Conservation (phyloP, 2,797 vertebrate species). For the Uromys caudimaculatus region DNA sequence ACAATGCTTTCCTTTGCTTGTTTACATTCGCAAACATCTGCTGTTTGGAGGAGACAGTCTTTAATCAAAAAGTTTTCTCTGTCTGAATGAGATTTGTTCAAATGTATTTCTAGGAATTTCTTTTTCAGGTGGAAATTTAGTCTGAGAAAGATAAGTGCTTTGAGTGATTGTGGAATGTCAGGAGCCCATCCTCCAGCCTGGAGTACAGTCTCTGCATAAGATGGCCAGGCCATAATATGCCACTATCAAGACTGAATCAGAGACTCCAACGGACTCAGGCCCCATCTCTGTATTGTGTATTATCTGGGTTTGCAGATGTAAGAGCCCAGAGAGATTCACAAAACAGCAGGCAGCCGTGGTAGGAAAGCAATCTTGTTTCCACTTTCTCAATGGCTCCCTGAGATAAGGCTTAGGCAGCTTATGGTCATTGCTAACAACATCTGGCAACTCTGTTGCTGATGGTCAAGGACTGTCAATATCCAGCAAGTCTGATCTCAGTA, state of each 20-base stretch:
- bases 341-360: conserved; percentile 10
- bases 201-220: neutral
- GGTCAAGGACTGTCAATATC: neutral
- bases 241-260: neutral
- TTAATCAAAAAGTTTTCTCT: neutral
- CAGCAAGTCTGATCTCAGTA: neutral
- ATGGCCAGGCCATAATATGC: neutral
- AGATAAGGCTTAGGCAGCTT: neutral
- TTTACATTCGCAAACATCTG: neutral
- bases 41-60: neutral
- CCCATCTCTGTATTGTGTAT: neutral
- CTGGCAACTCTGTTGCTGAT: neutral
- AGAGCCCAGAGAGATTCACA: neutral
- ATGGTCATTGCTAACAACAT: neutral
- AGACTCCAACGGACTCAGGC: neutral
- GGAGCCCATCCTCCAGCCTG: neutral
- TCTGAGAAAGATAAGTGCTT: neutral
- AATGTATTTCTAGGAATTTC: conserved; percentile 23
- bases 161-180: neutral
- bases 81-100: conserved; percentile 26
- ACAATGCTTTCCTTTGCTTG: neutral
- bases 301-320: neutral
- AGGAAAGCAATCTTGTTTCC: conserved; percentile 18
- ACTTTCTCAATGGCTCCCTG: neutral
- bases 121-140: conserved; percentile 34